Base-by-base conservation (phyloP, 1,140 invertebrate genomes). In the Apocrypta bakeri region DNA sequence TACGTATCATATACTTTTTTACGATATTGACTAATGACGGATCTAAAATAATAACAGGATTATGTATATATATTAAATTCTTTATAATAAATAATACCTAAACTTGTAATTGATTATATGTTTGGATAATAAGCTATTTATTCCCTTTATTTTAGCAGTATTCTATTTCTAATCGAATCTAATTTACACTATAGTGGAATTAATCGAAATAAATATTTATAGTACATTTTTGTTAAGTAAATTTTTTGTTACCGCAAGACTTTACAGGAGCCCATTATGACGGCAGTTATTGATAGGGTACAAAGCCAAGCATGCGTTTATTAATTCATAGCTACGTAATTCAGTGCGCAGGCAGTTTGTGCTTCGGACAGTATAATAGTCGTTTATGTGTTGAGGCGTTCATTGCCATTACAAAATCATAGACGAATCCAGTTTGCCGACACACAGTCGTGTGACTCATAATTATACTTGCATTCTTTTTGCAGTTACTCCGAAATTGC, bases 311-410 rank as follows among this genome's bases (percentile, higher is more conserved):
- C 81, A 85, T 79, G 83, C 85, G 85, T 86, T 85, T 86, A 87
- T 87, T 84, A 84, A 85, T 87, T 86, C 81, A 84, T 73, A 84
- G 81, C 84, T 85, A 79, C 84, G 80, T 85, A 84, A 85, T 86
- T 79, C 84, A 84, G 2, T 4, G 79, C 83, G 82, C 56, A 83
- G 25, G 24, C 69, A 81, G 68, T 66, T 66, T 66, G n/a, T 27
- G 82, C 61, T 64, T 17, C 27, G 40, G 24, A 64, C 71, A 17
- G 75, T 56, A 81, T 27, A 79, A 83, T 73, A 84, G 75, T 78
- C 75, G 31, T 78, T 37, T 56, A 81, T 31, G 31, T 25, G 27
- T 12, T 7, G 37, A 25, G 11, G 33, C 71, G 71, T 42, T 40
- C 33, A 27, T 66, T 68, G 76, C 78, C 66, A 84, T 87, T 86